Conservation (phyloP, 2,797 vertebrate species). For the Apogon talboti region DNA sequence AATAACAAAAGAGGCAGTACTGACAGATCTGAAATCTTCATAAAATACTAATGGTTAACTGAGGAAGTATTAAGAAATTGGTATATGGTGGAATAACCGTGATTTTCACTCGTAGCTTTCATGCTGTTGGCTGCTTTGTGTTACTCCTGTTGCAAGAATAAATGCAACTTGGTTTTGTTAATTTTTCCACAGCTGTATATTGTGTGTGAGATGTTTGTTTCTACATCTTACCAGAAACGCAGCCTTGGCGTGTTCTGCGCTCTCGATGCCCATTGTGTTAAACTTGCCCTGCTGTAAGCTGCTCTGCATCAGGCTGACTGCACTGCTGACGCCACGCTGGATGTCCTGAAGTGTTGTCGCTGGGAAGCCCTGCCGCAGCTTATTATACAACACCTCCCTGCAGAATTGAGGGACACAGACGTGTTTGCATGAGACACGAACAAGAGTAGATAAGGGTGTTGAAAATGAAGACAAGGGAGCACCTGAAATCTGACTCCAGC, state of each 20-base stretch:
- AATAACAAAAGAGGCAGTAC: too few species aligned
- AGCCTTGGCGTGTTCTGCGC: slow-evolving; percentile 92
- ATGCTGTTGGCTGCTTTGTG: too few species aligned
- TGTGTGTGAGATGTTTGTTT: neutral
- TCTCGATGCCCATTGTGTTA: slow-evolving; percentile 96
- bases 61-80: too few species aligned
- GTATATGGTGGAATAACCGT: too few species aligned
- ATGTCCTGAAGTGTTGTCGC: slow-evolving; percentile 96
- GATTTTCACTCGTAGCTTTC: too few species aligned
- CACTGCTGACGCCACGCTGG: slow-evolving; percentile 96
- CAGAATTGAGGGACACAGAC: neutral
- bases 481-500: slow-evolving; percentile 98
- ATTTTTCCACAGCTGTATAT: too few species aligned
- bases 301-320: slow-evolving; percentile 98
- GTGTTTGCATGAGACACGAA: neutral
- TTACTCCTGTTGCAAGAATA: too few species aligned
- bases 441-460: neutral
- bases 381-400: slow-evolving; percentile 94
- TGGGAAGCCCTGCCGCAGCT: slow-evolving; percentile 93
- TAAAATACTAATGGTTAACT: too few species aligned
- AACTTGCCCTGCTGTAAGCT: slow-evolving; percentile 98
- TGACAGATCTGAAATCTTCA: too few species aligned
- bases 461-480: neutral
- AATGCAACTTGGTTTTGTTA: too few species aligned
- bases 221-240: slow-evolving; percentile 91